phyloP scores from a whole-genome alignment of 2,888 invertebrate genomes.

The Chrysomela aeneicollis region DNA sequence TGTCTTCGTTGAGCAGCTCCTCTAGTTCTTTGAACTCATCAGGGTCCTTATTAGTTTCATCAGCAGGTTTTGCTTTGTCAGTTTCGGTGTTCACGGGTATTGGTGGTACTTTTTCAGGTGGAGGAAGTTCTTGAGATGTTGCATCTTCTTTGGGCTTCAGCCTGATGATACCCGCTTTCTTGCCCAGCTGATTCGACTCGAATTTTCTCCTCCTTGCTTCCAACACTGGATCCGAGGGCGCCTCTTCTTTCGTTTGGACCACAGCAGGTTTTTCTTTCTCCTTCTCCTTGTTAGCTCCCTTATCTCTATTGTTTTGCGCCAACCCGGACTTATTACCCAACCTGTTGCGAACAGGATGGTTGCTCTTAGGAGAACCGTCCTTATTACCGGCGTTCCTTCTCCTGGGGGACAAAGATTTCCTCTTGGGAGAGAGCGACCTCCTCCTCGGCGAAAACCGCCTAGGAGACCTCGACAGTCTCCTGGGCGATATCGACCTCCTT shows the following conservation, averaged over 20 bases:
- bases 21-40: conserved; percentile 44
- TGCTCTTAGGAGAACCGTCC: conserved; percentile 18
- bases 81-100: conserved; percentile 12
- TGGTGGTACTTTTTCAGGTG: conserved; percentile 23
- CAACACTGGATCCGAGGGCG: conserved; percentile 60
- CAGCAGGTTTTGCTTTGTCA: conserved; percentile 19
- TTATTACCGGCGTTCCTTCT: conserved; percentile 27
- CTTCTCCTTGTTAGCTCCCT: conserved; percentile 13
- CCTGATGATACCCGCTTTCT: conserved; percentile 63
- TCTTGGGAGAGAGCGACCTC: conserved; percentile 39
- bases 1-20: conserved; percentile 44
- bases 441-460: conserved; percentile 43
- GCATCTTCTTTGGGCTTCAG: conserved; percentile 53
- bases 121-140: conserved; percentile 17
- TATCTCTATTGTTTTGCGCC: conserved; percentile 34
- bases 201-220: conserved; percentile 66
- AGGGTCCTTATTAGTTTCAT: conserved; percentile 23
- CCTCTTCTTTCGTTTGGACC: conserved; percentile 35
- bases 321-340: conserved; percentile 45
- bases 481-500: conserved; percentile 48
- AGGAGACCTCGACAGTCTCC: conserved; percentile 40
- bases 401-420: conserved; percentile 47
- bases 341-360: conserved; percentile 46
- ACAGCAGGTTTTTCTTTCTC: conserved; percentile 32
- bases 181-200: conserved; percentile 62